Conservation (phyloP, 1,140 invertebrate genomes). For the Pseudomyrmex pallidus region DNA sequence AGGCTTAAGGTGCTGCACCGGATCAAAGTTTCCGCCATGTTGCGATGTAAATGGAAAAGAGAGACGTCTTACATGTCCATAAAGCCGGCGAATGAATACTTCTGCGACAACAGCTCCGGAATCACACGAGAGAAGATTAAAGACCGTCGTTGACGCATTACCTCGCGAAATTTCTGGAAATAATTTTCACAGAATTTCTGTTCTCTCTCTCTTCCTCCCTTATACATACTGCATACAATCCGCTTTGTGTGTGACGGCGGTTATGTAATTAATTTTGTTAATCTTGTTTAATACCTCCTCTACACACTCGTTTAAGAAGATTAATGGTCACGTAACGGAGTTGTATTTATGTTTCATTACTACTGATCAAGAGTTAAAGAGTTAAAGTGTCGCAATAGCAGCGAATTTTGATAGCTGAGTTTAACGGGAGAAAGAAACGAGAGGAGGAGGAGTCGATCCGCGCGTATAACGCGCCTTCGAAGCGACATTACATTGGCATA, state of each 20-base stretch:
- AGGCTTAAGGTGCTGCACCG: neutral
- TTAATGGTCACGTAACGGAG: conserved; percentile 9
- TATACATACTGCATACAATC: no score
- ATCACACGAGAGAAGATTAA: conserved; percentile 7
- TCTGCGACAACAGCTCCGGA: neutral
- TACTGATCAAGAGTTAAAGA: neutral
- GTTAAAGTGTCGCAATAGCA: neutral
- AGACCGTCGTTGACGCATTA: neutral
- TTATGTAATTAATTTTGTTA: conserved; percentile 3
- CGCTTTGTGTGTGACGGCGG: neutral
- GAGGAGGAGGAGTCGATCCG: neutral
- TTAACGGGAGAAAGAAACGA: conserved; percentile 2
- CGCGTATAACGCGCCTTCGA: neutral
- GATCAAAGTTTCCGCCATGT: conserved; percentile 8
- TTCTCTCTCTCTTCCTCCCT: neutral
- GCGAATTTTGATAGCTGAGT: neutral
- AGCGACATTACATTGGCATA: conserved; percentile 34
- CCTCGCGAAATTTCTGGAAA: no score
- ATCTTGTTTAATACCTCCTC: neutral
- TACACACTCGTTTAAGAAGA: conserved; percentile 1
- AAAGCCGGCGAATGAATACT: conserved; percentile 19
- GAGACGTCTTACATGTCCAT: conserved; percentile 20
- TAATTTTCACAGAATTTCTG: neutral
- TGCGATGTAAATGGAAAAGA: conserved; percentile 21
- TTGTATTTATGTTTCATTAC: neutral